These are phyloP conservation scores for Harpalus rufipes DNA, from an alignment of 2,888 invertebrate genomes.

Conservation along the genomic window DNA sequence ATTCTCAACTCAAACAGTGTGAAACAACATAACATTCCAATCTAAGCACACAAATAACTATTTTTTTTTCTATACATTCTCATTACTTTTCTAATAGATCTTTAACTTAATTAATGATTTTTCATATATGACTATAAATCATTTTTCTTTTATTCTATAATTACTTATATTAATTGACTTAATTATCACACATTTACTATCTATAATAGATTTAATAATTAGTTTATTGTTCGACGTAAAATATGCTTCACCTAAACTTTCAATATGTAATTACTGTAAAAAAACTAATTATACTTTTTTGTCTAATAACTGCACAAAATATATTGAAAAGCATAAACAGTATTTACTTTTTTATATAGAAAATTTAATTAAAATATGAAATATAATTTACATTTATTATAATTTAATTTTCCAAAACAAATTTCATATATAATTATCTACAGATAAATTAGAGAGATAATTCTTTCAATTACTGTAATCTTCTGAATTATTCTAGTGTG, in stretches of 20 bases:
- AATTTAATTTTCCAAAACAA: slow-evolving; percentile 42
- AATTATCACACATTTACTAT: slow-evolving; percentile 58
- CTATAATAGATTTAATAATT: slow-evolving; percentile 57
- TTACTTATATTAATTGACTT: slow-evolving; percentile 62
- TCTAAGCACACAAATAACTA: too few species aligned
- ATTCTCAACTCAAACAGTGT: too few species aligned
- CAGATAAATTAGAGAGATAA: slow-evolving; percentile 53
- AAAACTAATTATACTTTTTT: slow-evolving; percentile 26
- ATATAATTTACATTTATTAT: slow-evolving; percentile 39
- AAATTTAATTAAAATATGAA: slow-evolving; percentile 46
- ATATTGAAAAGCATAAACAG: neutral
- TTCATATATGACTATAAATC: slow-evolving; percentile 37
- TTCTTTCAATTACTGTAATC: slow-evolving; percentile 42
- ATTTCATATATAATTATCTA: slow-evolving; percentile 21
- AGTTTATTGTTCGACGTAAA: slow-evolving; percentile 31
- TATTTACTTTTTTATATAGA: slow-evolving; percentile 23
- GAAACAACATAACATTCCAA: too few species aligned
- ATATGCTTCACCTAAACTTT: slow-evolving; percentile 28
- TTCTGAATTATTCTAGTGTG: slow-evolving; percentile 34
- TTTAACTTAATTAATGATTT: neutral
- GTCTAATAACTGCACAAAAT: slow-evolving; percentile 24
- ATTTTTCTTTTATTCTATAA: slow-evolving; percentile 58
- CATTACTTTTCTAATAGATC: neutral
- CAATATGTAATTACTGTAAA: slow-evolving; percentile 55
- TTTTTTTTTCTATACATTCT: too few species aligned